These are phyloP conservation scores for Sciaenops ocellatus DNA, from an alignment of 2,797 vertebrate genomes.

Conservation along the genomic window DNA sequence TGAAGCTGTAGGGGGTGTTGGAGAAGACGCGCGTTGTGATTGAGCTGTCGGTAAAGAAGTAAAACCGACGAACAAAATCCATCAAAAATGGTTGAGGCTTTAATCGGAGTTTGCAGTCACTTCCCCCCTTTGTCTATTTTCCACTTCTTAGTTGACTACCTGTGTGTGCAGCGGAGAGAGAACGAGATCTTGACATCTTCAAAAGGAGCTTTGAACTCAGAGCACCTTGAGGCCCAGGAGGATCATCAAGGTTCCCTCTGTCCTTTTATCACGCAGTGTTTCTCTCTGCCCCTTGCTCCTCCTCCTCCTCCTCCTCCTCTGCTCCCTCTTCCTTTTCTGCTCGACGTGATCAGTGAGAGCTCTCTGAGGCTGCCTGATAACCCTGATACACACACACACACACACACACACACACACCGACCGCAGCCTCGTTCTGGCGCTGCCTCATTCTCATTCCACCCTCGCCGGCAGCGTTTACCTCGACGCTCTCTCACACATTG, in stretches of 20 bases:
- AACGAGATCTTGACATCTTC: constrained; percentile 69
- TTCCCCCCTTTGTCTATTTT: constrained; percentile 38
- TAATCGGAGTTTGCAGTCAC: background rate
- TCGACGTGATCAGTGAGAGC: constrained; percentile 52
- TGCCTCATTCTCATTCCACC: constrained; percentile 72
- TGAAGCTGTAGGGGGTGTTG: constrained; percentile 39
- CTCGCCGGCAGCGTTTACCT: constrained; percentile 63
- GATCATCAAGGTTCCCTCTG: constrained; percentile 74
- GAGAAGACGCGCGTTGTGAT: constrained; percentile 12
- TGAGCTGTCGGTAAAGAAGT: constrained; percentile 48
- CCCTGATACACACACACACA: constrained; percentile 43
- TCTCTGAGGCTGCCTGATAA: constrained; percentile 66
- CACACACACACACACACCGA: constrained; percentile 25
- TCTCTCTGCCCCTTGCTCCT: constrained; percentile 43
- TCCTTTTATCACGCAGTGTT: constrained; percentile 65
- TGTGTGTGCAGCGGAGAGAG: constrained; percentile 8
- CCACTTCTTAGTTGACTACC: constrained; percentile 60
- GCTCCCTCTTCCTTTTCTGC: constrained; percentile 39
- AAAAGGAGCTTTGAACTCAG: constrained; percentile 72
- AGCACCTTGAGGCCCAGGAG: constrained; percentile 71
- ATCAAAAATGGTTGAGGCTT: constrained; percentile 24
- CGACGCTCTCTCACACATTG: constrained; percentile 38
- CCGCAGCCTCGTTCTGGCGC: constrained; percentile 37
- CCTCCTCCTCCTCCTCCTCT: constrained; percentile 36
- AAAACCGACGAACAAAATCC: constrained; percentile 49